A percentile compares a stretch with the other conserved stretches of the same genome.
Evolutionary conservation across 2,113 vertebrate species (phyloP).

Genomic region (Tachuris rubrigastra): DNA sequence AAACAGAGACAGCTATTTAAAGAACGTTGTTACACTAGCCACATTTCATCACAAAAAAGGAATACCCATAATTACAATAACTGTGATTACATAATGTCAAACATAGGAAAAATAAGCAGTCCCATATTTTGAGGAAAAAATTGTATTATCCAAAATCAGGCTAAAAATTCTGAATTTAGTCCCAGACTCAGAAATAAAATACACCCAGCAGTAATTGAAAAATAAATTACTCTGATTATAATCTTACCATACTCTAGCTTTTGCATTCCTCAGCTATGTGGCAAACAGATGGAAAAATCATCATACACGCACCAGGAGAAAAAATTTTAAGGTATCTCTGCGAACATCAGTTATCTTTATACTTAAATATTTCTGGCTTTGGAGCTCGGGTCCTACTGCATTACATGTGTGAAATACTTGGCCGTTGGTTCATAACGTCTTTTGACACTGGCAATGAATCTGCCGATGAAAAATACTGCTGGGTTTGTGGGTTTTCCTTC

Average conservation of each 20-base stretch:
- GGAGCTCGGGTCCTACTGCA: background rate
- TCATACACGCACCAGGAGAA: background rate
- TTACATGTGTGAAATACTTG: background rate
- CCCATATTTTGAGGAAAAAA: background rate
- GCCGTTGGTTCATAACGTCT: fast-evolving
- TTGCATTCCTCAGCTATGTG: constrained; percentile 10
- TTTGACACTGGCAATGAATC: background rate
- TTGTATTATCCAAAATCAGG: background rate
- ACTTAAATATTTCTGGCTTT: background rate
- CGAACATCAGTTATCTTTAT: background rate
- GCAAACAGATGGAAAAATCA: constrained; percentile 31
- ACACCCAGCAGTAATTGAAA: background rate
- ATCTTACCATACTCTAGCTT: background rate
- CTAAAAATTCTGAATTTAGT: constrained; percentile 10
- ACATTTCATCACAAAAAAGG: background rate
- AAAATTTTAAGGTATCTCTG: background rate
- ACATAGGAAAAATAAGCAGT: background rate
- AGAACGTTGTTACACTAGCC: background rate
- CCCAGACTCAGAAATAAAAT: constrained; percentile 17
- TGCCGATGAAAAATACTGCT: background rate
- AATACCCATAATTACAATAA: constrained; percentile 4
- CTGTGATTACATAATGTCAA: constrained; percentile 15
- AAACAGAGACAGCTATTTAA: constrained; percentile 3
- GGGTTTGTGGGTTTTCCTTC: background rate
- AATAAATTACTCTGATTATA: constrained; percentile 17